These are phyloP conservation scores for Pogonocichla stellata DNA, from an alignment of 2,113 vertebrate species.

Conservation along the genomic window DNA sequence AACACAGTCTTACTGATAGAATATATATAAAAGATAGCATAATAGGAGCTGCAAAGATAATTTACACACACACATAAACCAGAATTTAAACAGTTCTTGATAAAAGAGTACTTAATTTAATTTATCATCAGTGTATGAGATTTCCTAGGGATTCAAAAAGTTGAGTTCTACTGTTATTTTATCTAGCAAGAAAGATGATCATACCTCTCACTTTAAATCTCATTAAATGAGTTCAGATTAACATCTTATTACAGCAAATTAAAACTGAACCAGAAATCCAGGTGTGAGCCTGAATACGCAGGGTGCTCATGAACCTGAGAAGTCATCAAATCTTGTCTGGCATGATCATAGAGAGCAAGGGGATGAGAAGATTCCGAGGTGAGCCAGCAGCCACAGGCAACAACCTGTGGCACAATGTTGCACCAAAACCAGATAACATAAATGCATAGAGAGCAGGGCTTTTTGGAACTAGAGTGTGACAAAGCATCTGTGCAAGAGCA, in stretches of 20 bases:
- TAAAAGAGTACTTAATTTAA: not conserved
- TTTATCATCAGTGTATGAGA: not conserved
- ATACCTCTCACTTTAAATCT: not conserved
- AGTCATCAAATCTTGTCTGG: not conserved
- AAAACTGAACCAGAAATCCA: not conserved
- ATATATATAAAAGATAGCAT: not conserved
- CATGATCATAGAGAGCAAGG: not conserved
- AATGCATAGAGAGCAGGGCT: not conserved
- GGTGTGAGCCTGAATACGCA: not conserved
- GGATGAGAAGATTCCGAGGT: not conserved
- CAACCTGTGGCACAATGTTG: not conserved
- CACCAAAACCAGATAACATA: not conserved
- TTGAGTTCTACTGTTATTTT: not conserved
- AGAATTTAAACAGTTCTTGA: not conserved
- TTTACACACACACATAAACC: not conserved
- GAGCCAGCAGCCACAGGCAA: not conserved
- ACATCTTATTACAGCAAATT: not conserved
- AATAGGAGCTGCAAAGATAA: not conserved
- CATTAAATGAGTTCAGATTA: not conserved
- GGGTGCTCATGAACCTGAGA: not conserved
- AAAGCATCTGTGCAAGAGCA: not conserved
- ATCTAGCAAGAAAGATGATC: not conserved
- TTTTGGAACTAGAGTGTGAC: not conserved
- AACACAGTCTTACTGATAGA: not conserved
- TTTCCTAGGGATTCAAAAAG: not conserved